Percentiles rank a stretch among this genome's conserved stretches.
phyloP scores from a whole-genome alignment of 2,797 vertebrate species.

The Anguilla megastoma region DNA sequence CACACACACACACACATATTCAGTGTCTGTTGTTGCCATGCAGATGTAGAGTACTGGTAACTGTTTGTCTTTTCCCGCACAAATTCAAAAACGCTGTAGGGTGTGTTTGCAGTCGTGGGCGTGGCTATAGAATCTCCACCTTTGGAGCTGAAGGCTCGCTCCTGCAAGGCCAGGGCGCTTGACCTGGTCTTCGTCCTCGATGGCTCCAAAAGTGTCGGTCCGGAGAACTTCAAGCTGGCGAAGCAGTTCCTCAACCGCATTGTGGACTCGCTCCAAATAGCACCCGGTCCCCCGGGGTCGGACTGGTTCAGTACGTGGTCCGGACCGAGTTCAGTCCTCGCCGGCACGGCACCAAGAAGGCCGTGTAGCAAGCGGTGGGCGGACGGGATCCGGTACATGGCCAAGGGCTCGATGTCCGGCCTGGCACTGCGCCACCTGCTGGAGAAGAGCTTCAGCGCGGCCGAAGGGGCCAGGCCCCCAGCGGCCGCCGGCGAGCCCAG shows the following conservation, averaged over 20 bases:
- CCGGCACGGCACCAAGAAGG: slow-evolving; percentile 76
- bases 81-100: background rate
- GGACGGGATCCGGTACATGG: slow-evolving; percentile 85
- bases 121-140: background rate
- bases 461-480: slow-evolving; percentile 83
- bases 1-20: background rate
- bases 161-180: slow-evolving; percentile 79
- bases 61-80: background rate
- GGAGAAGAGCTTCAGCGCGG: slow-evolving; percentile 88
- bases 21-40: background rate
- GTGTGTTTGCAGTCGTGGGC: background rate
- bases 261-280: slow-evolving; percentile 89
- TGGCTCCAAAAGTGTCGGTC: slow-evolving; percentile 94
- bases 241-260: slow-evolving; percentile 93
- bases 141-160: background rate
- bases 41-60: background rate
- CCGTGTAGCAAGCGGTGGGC: slow-evolving; percentile 86
- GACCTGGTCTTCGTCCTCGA: slow-evolving; percentile 95
- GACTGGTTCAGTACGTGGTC: slow-evolving; percentile 92
- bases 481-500: slow-evolving; percentile 83
- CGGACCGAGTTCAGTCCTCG: slow-evolving; percentile 93
- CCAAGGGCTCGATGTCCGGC: slow-evolving; percentile 94
- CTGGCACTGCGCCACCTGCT: slow-evolving; percentile 90
- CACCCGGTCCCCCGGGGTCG: slow-evolving; percentile 81
- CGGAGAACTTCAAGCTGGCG: slow-evolving; percentile 92